Conservation (phyloP, 2,113 vertebrate species). For the Tichodroma muraria region DNA sequence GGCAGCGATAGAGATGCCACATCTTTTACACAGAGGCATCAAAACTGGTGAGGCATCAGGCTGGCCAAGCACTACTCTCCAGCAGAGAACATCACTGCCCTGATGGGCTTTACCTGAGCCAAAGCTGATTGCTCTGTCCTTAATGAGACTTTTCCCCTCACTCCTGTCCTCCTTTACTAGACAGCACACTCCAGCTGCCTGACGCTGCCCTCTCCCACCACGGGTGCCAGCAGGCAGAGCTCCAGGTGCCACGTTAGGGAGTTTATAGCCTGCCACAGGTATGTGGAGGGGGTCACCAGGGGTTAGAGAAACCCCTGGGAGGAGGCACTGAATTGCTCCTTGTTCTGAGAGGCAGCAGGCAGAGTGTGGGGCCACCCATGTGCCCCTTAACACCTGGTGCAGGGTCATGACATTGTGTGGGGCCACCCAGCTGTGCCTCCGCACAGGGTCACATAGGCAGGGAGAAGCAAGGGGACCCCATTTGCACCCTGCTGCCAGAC, state of each 20-base stretch:
- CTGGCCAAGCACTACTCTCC: not conserved
- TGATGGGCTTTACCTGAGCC: not conserved
- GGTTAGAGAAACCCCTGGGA: not conserved
- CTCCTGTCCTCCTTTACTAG: not conserved
- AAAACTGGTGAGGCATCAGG: not conserved
- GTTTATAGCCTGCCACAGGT: not conserved
- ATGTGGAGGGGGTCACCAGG: not conserved
- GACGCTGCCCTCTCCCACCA: not conserved
- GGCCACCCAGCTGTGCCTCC: not conserved
- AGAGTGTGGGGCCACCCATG: not conserved
- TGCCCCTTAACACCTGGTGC: not conserved
- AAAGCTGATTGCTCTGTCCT: not conserved
- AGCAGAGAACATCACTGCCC: not conserved
- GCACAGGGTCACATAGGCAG: not conserved
- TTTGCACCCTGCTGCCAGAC: not conserved
- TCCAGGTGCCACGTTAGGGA: fast-evolving
- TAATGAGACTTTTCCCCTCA: not conserved
- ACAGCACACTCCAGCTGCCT: not conserved
- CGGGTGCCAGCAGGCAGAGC: not conserved
- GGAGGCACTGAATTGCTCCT: not conserved
- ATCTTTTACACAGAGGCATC: not conserved
- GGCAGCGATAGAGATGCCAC: not conserved
- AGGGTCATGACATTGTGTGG: not conserved
- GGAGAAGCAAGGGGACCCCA: not conserved
- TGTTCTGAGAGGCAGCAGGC: not conserved